These are phyloP conservation scores for Sinelater perroti DNA, from an alignment of 2,888 invertebrate species.

Conservation along the genomic window DNA sequence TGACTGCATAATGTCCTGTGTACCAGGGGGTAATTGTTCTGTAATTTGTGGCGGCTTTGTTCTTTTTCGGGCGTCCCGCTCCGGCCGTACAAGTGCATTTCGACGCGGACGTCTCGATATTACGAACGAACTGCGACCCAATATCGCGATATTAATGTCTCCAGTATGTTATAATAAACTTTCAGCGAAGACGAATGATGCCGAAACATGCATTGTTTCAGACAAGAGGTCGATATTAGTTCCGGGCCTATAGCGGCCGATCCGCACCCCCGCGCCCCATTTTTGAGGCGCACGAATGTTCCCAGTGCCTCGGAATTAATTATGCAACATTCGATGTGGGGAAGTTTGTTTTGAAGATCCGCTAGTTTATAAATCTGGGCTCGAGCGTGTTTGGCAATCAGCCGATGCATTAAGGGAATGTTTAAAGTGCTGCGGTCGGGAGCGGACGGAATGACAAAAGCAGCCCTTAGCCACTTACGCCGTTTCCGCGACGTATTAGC, in stretches of 20 bases:
- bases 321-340: slow-evolving; percentile 22
- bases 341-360: slow-evolving; percentile 31
- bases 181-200: slow-evolving; percentile 29
- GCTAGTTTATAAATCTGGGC: slow-evolving; percentile 28
- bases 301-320: slow-evolving; percentile 27
- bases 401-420: slow-evolving; percentile 38
- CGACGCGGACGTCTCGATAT: slow-evolving; percentile 22
- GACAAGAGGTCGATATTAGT: slow-evolving; percentile 28
- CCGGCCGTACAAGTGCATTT: slow-evolving; percentile 15
- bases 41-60: neutral
- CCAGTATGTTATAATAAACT: slow-evolving; percentile 29
- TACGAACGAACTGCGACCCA: slow-evolving; percentile 12
- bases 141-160: slow-evolving; percentile 26
- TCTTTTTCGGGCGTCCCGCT: slow-evolving; percentile 7
- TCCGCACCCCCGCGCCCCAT: slow-evolving; percentile 22
- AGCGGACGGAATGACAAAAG: slow-evolving; percentile 42
- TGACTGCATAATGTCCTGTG: slow-evolving; percentile 20
- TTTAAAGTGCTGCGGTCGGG: slow-evolving; percentile 35
- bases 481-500: slow-evolving; percentile 33
- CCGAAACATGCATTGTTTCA: slow-evolving; percentile 25
- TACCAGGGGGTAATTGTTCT: slow-evolving; percentile 6
- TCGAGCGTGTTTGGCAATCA: slow-evolving; percentile 38
- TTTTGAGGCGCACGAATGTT: slow-evolving; percentile 25
- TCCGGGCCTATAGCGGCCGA: slow-evolving; percentile 27
- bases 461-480: slow-evolving; percentile 40